Conservation (phyloP, 2,797 vertebrate genomes). For the Pipistrellus pipistrellus region DNA sequence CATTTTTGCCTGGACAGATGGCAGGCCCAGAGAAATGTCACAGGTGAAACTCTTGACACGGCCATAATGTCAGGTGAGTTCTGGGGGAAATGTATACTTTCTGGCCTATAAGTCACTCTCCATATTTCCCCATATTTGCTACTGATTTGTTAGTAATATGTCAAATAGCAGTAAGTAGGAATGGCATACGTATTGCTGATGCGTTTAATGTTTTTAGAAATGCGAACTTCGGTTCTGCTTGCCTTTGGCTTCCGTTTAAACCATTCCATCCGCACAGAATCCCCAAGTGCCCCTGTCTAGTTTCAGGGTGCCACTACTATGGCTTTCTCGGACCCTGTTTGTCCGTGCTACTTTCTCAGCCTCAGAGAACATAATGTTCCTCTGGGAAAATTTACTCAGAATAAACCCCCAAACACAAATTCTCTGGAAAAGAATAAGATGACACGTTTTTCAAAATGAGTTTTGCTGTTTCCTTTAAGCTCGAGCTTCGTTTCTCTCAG, state of each 20-base stretch:
- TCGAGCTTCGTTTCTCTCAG: not conserved
- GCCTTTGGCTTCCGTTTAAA: slow-evolving; percentile 38
- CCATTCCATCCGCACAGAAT: not conserved
- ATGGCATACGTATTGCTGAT: not conserved
- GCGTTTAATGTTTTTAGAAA: not conserved
- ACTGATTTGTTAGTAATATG: not conserved
- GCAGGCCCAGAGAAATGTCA: not conserved
- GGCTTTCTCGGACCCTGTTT: slow-evolving; percentile 25
- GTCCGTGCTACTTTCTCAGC: not conserved
- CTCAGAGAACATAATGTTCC: slow-evolving; percentile 7
- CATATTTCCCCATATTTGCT: slow-evolving; percentile 27
- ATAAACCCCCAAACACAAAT: slow-evolving; percentile 62
- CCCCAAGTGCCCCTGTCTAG: not conserved
- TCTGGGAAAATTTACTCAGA: slow-evolving; percentile 65
- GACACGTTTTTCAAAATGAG: slow-evolving; percentile 18
- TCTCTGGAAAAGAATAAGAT: slow-evolving; percentile 57
- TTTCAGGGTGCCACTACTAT: slow-evolving; percentile 25
- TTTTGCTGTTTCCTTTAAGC: slow-evolving; percentile 42
- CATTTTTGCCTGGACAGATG: slow-evolving; percentile 13
- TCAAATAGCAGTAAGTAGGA: not conserved
- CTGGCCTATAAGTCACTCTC: not conserved
- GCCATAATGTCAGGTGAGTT: slow-evolving; percentile 26
- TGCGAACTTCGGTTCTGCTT: not conserved
- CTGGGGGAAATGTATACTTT: not conserved
- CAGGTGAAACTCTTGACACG: not conserved